Base-by-base conservation (phyloP, 2,797 vertebrate species). In the Rhynchonycteris naso region DNA sequence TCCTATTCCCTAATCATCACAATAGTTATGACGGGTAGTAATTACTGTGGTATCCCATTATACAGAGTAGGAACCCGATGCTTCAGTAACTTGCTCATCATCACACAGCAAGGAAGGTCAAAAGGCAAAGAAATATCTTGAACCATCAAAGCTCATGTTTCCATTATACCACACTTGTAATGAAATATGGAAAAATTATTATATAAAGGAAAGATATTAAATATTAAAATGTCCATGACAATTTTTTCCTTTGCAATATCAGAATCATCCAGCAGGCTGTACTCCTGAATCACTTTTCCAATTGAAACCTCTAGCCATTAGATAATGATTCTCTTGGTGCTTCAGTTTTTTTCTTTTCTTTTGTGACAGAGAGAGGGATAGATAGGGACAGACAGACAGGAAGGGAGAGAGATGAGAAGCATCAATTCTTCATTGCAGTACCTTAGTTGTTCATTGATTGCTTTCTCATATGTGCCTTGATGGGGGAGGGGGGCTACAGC, bases 241-340 rank as follows among this genome's bases (percentile, higher is more conserved):
- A 4, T 87, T 80, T 86, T 95, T 88, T 38, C 66, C 90, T 91
- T 92, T 98, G 98, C 96, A 98, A 63, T 98, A 88, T 97, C 92
- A 81, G 82, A 87, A 43, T 26, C 47, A 85, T 75, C 98, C 98
- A 98, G 98, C 95, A 98, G 98, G 97, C 95, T 98, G 98, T 92
- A 97, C 97, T 50, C 92, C 90, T 10, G 5, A 93, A 97, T 92
- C 96, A 95, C 63, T 80, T 97, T 98, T 95, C 94, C 71, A 52
- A 30, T 18, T 43, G 24, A 43, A 56, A 56, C 33, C 2, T 54
- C 21, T 93, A 82, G 19, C 26, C 59, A 61, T 78, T 79, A 88
- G 83, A 89, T 8, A 58, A 30, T 56, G 30, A 54, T 33, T 78
- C 93, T 88, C 30, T 87, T 84, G 50, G n/a, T 71, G 35, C 56